Evolutionary conservation across 2,888 invertebrate species (phyloP).

Genomic region (Crocallis elinguaria): DNA sequence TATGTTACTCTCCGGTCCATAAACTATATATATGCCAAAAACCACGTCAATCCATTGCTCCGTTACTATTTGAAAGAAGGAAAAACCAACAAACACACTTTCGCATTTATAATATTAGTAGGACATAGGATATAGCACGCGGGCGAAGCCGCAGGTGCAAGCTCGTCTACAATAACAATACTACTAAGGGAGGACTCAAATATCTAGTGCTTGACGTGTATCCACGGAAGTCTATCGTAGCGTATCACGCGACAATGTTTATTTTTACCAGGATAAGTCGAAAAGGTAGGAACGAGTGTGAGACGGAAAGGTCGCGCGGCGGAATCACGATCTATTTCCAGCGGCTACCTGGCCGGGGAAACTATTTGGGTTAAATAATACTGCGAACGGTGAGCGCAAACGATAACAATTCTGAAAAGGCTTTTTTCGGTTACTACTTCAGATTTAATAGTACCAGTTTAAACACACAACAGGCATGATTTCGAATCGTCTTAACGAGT

Average conservation of each 20-base stretch:
- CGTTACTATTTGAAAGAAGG: too few species aligned
- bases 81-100: too few species aligned
- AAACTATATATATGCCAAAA: too few species aligned
- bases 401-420: neutral
- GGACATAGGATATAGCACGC: too few species aligned
- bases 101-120: too few species aligned
- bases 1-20: too few species aligned
- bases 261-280: conserved; percentile 12
- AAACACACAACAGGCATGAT: too few species aligned
- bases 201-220: neutral
- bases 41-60: too few species aligned
- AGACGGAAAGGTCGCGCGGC: conserved; percentile 18
- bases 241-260: conserved; percentile 8
- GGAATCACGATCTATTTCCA: conserved; percentile 21
- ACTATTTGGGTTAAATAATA: conserved; percentile 22
- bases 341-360: conserved; percentile 10
- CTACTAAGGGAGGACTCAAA: neutral
- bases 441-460: neutral
- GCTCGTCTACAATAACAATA: neutral
- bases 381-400: conserved; percentile 1
- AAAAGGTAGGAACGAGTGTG: conserved; percentile 2
- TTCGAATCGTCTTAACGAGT: too few species aligned
- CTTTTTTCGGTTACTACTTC: neutral
- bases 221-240: neutral
- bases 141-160: too few species aligned